Percentiles rank a stretch among this genome's conserved stretches.
Evolutionary conservation across 2,888 invertebrate species (phyloP).

Genomic region (Aradus depressus): DNA sequence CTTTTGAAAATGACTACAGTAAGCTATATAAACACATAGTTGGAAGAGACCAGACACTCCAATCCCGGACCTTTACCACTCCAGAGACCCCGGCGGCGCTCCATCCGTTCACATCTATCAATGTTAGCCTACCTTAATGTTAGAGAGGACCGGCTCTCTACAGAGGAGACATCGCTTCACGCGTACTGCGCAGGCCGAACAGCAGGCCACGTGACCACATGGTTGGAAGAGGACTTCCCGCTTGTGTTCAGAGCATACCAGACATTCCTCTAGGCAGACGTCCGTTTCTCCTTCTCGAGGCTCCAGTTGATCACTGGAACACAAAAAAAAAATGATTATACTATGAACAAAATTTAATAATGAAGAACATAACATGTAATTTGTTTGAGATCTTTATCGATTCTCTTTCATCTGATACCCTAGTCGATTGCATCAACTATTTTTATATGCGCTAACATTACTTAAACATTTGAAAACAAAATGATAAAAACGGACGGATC

Average conservation of each 20-base stretch:
- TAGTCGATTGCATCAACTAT: too few species aligned
- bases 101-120: too few species aligned
- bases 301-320: slow-evolving; percentile 33
- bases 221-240: slow-evolving; percentile 83
- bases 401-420: too few species aligned
- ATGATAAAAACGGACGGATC: too few species aligned
- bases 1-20: too few species aligned
- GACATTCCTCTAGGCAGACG: slow-evolving; percentile 69
- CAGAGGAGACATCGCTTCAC: slow-evolving; percentile 94
- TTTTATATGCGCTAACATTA: too few species aligned
- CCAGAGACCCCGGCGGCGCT: too few species aligned
- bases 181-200: slow-evolving; percentile 74
- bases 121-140: slow-evolving; percentile 64
- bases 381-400: too few species aligned
- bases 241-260: slow-evolving; percentile 88
- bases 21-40: too few species aligned
- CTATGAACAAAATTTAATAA: not conserved
- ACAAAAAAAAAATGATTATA: not conserved
- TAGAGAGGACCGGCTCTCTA: slow-evolving; percentile 66
- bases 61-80: too few species aligned
- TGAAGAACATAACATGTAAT: not conserved
- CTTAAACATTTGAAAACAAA: too few species aligned
- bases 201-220: slow-evolving; percentile 88
- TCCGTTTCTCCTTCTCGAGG: slow-evolving; percentile 30
- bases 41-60: too few species aligned